These are phyloP conservation scores for Dasyurus viverrinus DNA, from an alignment of 2,113 vertebrate genomes.

Conservation along the genomic window DNA sequence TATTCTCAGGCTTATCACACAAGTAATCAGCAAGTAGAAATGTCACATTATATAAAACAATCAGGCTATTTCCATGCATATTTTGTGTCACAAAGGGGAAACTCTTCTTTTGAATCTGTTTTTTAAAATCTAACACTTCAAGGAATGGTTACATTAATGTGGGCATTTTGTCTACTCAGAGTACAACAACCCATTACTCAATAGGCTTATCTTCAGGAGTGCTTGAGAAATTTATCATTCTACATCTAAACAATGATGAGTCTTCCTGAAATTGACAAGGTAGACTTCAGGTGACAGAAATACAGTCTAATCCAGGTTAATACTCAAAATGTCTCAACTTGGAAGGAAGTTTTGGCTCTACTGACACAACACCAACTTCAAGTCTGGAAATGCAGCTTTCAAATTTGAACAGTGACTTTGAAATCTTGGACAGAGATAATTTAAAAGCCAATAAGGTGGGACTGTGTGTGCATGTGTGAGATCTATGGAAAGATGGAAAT, in stretches of 20 bases:
- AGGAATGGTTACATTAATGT: no score
- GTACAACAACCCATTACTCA: no score
- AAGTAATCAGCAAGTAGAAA: not conserved
- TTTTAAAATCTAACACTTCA: no score
- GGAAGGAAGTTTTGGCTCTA: not conserved
- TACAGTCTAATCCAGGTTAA: no score
- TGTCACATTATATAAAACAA: conserved; percentile 3
- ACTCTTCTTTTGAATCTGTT: no score
- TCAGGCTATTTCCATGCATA: not conserved
- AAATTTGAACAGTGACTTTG: not conserved
- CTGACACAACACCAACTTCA: not conserved
- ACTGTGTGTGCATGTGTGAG: not conserved
- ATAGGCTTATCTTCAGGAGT: no score
- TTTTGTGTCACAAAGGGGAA: not conserved
- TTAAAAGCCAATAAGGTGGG: not conserved
- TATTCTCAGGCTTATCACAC: not conserved
- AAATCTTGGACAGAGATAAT: not conserved
- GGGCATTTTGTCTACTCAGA: no score
- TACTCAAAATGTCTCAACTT: not conserved
- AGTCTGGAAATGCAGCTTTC: not conserved
- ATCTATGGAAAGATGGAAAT: not conserved
- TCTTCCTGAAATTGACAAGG: no score
- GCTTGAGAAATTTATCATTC: no score
- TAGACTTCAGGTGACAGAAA: no score
- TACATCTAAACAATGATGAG: no score